A percentile compares a stretch with the other conserved stretches of the same genome.
Evolutionary conservation across 2,797 vertebrate species (phyloP).

Genomic region (Euphonia xanthogaster): DNA sequence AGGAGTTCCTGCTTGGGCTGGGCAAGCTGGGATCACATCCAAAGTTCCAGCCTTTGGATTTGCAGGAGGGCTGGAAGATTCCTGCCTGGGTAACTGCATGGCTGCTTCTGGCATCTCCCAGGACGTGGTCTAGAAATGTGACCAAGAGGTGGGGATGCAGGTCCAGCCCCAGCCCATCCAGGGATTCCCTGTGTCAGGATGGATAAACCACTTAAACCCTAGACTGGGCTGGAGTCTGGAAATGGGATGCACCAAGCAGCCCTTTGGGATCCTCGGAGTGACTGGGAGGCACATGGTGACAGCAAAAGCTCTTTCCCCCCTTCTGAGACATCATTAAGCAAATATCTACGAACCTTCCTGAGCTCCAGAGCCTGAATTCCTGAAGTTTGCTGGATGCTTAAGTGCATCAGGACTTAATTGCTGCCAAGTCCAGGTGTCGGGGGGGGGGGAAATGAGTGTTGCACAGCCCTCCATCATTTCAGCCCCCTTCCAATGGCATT

Average conservation of each 20-base stretch:
- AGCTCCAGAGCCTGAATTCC: neutral
- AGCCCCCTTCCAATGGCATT: neutral
- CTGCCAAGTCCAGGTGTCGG: neutral
- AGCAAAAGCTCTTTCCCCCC: neutral
- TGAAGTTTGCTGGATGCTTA: neutral
- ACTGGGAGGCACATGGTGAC: neutral
- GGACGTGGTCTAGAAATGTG: neutral
- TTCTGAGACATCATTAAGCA: constrained; percentile 32
- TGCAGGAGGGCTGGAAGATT: neutral
- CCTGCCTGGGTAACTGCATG: rapidly evolving
- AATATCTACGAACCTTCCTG: neutral
- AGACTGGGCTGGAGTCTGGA: neutral
- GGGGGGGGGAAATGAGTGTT: neutral
- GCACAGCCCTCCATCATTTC: neutral
- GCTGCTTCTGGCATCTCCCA: neutral
- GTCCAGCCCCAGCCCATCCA: neutral
- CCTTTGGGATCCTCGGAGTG: neutral
- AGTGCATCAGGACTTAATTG: neutral
- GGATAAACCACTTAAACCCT: neutral
- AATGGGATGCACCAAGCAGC: neutral
- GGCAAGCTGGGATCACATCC: neutral
- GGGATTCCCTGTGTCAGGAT: neutral
- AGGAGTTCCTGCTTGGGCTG: neutral
- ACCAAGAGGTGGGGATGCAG: neutral
- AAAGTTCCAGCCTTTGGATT: neutral